Evolutionary conservation across 1,140 invertebrate genomes (phyloP), one percentile per base, ranked within the genome.

Genomic region (Drosophila fuyamai): DNA sequence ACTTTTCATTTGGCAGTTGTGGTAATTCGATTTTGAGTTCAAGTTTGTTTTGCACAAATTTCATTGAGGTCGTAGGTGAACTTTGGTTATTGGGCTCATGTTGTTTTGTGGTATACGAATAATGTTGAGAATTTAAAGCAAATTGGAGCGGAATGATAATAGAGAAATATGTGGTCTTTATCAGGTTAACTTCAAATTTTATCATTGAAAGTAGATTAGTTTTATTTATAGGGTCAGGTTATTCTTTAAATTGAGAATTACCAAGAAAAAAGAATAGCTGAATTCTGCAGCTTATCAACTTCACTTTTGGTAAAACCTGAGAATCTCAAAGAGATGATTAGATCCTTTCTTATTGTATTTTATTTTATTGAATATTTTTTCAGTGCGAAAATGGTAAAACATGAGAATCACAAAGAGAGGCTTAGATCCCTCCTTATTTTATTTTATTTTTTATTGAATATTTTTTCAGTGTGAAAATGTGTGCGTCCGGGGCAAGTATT

Each of bases 381-480:
- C 43, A 71, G 67, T 71, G 67, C 13, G 23, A 18, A 5, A 29
- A 29, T 55, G 50, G n/a, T 29, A 5, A 29, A 1, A 29, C 18
- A 8, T 47, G 14, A 32, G 3, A 48, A 48, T n/a, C 27, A 0
- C 5, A 27, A 8, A 27, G 12, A 5, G 0, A 4, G 0, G n/a
- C n/a, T n/a, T n/a, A n/a, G 13, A 2, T 12, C 8, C 10, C 16
- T 23, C 0, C 9, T n/a, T n/a, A n/a, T n/a, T n/a, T n/a, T n/a
- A n/a, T n/a, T n/a, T n/a, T n/a, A n/a, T n/a, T n/a, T 16, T 38
- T 12, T 4, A 5, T 27, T 10, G 1, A 0, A 14, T 0, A 58
- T 65, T 65, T n/a, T 71, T 12, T 48, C 43, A 71, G 67, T 71
- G 67, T 16, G 23, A 18, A 5, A 29, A 29, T 55, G 50, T 55